phyloP scores from a whole-genome alignment of 2,797 vertebrate genomes.

The Mastacembelus armatus region DNA sequence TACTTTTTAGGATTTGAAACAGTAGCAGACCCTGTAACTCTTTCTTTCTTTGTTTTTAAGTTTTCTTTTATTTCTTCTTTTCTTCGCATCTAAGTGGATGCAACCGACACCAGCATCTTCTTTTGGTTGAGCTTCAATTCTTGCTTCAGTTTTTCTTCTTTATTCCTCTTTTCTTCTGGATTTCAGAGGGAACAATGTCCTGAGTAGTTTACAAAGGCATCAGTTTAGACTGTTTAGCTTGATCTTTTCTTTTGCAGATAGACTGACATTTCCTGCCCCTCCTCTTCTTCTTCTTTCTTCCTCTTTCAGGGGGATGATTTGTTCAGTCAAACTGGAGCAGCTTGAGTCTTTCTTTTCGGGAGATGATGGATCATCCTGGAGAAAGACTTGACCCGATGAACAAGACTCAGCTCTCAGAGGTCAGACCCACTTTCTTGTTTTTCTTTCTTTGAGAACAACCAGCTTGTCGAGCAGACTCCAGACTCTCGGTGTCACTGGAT shows the following conservation, averaged over 20 bases:
- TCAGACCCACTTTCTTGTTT: background rate
- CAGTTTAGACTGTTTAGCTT: constrained; percentile 13
- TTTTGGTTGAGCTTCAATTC: background rate
- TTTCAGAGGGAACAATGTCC: constrained; percentile 17
- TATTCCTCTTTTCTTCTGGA: constrained; percentile 37
- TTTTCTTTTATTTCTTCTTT: background rate
- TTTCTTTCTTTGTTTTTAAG: background rate
- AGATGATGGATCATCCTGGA: constrained; percentile 40
- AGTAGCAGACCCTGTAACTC: background rate
- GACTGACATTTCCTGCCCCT: constrained; percentile 8
- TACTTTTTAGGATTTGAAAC: background rate
- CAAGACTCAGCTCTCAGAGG: background rate
- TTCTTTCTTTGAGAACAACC: constrained; percentile 9
- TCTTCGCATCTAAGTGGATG: constrained; percentile 23
- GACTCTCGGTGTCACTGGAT: constrained; percentile 43
- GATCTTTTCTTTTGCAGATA: constrained; percentile 20
- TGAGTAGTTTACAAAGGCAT: constrained; percentile 8
- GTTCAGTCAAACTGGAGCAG: background rate
- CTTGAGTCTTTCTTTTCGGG: constrained; percentile 24
- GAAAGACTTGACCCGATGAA: constrained; percentile 22
- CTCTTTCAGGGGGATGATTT: constrained; percentile 17
- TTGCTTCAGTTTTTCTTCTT: background rate
- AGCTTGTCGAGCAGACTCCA: constrained; percentile 38
- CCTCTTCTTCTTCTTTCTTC: constrained; percentile 21
- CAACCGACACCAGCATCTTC: constrained; percentile 15